A percentile compares a stretch with the other conserved stretches of the same genome.
These are phyloP conservation scores for Chelonus formosanus DNA, from an alignment of 2,888 invertebrate species.

Conservation along the genomic window DNA sequence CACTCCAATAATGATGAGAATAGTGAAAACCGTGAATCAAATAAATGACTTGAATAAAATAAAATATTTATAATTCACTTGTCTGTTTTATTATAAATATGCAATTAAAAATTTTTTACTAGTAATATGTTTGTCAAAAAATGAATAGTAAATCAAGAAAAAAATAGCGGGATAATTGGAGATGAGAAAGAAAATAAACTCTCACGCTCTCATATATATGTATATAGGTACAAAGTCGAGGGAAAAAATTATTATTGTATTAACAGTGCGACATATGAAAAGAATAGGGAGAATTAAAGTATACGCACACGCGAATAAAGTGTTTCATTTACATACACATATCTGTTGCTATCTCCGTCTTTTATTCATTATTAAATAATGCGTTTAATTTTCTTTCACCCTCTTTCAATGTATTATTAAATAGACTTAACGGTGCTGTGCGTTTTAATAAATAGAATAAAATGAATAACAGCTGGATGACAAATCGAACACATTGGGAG, in stretches of 20 bases:
- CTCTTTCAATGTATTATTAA: slow-evolving; percentile 3
- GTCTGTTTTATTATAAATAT: not conserved
- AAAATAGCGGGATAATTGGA: no score
- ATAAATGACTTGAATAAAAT: no score
- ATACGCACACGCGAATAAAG: slow-evolving; percentile 16
- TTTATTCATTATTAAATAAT: slow-evolving; percentile 18
- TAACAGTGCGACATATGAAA: slow-evolving; percentile 13
- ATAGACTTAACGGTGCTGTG: not conserved
- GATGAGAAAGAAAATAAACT: slow-evolving; percentile 8
- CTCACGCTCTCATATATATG: slow-evolving; percentile 31
- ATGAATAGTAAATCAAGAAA: no score
- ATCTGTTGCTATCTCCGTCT: not conserved
- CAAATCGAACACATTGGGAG: slow-evolving; percentile 14
- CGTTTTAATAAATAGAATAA: slow-evolving; percentile 7
- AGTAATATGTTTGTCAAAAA: no score
- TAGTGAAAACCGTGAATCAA: no score
- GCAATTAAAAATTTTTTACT: not conserved
- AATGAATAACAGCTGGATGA: slow-evolving; percentile 8
- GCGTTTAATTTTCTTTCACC: not conserved
- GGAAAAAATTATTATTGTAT: slow-evolving; percentile 31
- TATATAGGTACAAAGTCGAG: slow-evolving; percentile 5
- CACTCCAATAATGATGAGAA: no score
- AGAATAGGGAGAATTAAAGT: slow-evolving; percentile 9
- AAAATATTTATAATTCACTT: no score
- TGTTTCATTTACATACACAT: slow-evolving; percentile 8